These are phyloP conservation scores for Craseonycteris thonglongyai DNA, from an alignment of 2,113 vertebrate genomes.

Conservation along the genomic window DNA sequence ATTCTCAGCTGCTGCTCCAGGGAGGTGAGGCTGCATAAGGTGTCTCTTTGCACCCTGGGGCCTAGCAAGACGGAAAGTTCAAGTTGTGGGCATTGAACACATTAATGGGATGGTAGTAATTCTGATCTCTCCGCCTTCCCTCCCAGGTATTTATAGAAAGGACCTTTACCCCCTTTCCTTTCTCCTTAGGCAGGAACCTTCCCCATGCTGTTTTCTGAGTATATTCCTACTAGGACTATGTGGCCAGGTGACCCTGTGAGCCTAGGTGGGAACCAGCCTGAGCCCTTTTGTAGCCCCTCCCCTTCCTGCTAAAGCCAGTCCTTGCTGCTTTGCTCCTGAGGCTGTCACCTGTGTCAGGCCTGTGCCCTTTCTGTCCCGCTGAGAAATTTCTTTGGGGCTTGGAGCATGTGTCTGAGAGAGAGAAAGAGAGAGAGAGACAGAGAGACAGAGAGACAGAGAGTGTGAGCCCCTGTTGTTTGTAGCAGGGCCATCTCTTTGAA, in stretches of 20 bases:
- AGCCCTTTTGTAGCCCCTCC: not conserved
- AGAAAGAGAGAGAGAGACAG: not conserved
- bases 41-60: not conserved
- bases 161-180: not conserved
- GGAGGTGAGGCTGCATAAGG: not conserved
- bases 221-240: not conserved
- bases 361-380: not conserved
- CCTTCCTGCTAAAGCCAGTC: not conserved
- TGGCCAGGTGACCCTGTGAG: not conserved
- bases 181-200: not conserved
- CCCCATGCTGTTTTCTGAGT: not conserved
- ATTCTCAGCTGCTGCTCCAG: not conserved
- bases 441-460: not conserved
- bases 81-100: not conserved
- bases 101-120: not conserved
- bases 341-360: not conserved
- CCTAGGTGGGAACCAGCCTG: not conserved
- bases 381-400: not conserved
- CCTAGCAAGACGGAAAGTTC: not conserved
- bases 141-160: not conserved
- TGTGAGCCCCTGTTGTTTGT: not conserved
- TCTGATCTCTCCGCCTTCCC: not conserved
- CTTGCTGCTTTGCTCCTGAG: not conserved
- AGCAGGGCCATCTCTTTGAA: not conserved
- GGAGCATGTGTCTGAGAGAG: not conserved